Percentiles rank a stretch among this genome's conserved stretches.
Evolutionary conservation across 2,888 invertebrate genomes (phyloP).

Genomic region (Caenorhabditis virilis): DNA sequence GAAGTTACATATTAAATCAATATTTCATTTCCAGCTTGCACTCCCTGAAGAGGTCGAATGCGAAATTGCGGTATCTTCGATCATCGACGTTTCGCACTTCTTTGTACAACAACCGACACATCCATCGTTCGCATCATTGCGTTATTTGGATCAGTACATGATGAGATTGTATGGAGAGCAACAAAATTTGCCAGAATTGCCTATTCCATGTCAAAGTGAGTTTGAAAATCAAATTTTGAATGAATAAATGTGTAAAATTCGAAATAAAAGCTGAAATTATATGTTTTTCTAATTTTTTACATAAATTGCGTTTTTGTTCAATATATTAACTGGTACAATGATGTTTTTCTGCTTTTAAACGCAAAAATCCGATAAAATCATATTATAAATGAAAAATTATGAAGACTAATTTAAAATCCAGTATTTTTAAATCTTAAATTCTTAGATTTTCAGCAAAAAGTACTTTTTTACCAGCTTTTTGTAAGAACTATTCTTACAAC

Average conservation of each 20-base stretch:
- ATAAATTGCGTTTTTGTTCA: not conserved
- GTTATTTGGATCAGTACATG: constrained; percentile 74
- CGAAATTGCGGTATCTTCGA: constrained; percentile 86
- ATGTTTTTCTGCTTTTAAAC: not conserved
- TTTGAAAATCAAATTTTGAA: too few relatives aligned
- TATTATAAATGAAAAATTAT: too few relatives aligned
- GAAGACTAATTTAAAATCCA: too few relatives aligned
- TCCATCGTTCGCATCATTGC: constrained; percentile 82
- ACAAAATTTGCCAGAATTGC: constrained; percentile 79
- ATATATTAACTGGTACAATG: not conserved
- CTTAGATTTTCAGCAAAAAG: too few relatives aligned
- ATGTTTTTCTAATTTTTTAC: not conserved
- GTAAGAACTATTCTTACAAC: too few relatives aligned
- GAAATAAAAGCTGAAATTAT: too few relatives aligned
- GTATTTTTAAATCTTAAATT: too few relatives aligned
- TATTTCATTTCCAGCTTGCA: constrained; percentile 75
- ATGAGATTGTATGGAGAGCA: constrained; percentile 79
- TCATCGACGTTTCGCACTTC: constrained; percentile 85
- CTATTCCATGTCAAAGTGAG: constrained; percentile 80
- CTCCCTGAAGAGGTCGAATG: constrained; percentile 89
- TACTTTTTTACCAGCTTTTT: too few relatives aligned
- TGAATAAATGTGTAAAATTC: too few relatives aligned
- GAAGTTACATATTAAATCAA: not conserved
- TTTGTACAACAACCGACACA: constrained; percentile 94
- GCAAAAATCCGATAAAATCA: too few relatives aligned